Conservation (phyloP, 2,113 vertebrate genomes). For the Parus major region DNA sequence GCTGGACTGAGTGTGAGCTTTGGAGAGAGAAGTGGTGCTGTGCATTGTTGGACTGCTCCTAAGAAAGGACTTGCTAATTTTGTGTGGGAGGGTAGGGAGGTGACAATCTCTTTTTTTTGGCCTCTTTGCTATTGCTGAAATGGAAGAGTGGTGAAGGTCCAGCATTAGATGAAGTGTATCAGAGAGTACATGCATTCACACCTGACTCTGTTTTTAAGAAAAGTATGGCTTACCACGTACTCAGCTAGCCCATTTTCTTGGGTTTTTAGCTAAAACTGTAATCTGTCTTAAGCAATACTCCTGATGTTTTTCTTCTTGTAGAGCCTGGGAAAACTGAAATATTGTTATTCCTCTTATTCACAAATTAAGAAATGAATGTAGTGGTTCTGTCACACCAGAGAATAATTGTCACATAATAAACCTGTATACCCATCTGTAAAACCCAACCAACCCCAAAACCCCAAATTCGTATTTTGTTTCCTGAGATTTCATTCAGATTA, state of each 20-base stretch:
- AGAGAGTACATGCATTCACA: neutral
- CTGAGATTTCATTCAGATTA: neutral
- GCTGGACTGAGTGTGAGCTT: neutral
- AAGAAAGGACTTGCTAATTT: neutral
- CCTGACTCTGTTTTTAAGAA: neutral
- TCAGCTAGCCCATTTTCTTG: neutral
- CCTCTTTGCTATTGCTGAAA: neutral
- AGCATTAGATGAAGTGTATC: neutral
- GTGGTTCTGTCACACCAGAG: neutral
- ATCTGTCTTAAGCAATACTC: neutral
- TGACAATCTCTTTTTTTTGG: neutral
- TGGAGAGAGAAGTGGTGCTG: neutral
- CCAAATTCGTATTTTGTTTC: neutral
- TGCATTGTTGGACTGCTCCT: neutral
- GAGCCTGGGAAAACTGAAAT: neutral
- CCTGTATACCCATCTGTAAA: neutral
- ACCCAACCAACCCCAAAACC: neutral
- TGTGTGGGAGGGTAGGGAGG: neutral
- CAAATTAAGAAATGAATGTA: rapidly evolving
- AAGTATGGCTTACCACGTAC: neutral
- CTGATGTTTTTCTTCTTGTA: neutral
- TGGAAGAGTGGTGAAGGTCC: neutral
- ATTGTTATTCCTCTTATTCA: neutral
- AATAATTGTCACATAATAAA: neutral
- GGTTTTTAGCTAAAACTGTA: neutral